These are phyloP conservation scores for Atethmia centrago DNA, from an alignment of 2,888 invertebrate species.

Conservation along the genomic window DNA sequence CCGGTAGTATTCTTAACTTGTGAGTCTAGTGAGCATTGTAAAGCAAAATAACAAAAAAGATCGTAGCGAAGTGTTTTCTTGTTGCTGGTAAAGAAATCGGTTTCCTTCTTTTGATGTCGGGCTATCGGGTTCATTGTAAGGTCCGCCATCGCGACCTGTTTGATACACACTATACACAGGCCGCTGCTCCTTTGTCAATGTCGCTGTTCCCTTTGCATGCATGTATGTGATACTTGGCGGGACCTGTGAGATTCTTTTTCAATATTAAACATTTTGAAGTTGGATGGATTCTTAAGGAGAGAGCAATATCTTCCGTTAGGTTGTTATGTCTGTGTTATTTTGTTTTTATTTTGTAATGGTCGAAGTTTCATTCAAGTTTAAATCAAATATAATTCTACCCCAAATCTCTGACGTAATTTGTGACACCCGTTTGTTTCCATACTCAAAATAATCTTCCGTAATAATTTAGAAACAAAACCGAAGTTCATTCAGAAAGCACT, in stretches of 20 bases:
- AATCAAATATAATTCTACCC: not conserved
- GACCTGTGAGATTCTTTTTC: not conserved
- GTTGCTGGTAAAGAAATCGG: constrained; percentile 49
- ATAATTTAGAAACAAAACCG: constrained; percentile 7
- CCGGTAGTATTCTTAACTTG: fast-evolving
- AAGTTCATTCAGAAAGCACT: constrained; percentile 14
- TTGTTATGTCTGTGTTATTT: not conserved
- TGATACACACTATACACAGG: constrained; percentile 21
- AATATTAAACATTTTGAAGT: not conserved
- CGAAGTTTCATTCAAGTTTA: not conserved
- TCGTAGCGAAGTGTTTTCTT: not conserved
- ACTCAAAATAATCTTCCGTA: not conserved
- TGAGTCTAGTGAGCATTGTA: constrained; percentile 13
- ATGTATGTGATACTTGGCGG: not conserved
- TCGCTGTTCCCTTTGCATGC: constrained; percentile 7
- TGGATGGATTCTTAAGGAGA: not conserved
- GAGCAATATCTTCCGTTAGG: not conserved
- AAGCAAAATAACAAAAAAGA: not conserved
- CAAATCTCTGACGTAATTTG: not conserved
- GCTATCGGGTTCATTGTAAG: constrained; percentile 54
- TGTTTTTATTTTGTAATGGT: not conserved
- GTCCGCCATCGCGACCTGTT: constrained; percentile 25
- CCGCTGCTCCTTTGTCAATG: constrained; percentile 33
- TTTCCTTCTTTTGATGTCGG: constrained; percentile 58
- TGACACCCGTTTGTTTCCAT: not conserved